Evolutionary conservation across 2,888 invertebrate genomes (phyloP).

Genomic region (Eremobia ochroleuca): DNA sequence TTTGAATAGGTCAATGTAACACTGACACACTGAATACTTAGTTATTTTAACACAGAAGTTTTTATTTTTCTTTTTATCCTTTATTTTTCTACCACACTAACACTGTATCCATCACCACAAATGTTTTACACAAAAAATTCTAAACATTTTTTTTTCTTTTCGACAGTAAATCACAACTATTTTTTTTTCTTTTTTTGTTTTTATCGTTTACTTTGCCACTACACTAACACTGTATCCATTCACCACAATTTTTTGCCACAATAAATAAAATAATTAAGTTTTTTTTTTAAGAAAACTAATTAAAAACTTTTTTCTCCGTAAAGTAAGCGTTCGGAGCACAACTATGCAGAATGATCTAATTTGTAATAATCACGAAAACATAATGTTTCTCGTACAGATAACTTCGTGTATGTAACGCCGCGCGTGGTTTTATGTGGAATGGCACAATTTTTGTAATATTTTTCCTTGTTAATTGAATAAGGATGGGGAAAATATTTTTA

Average conservation of each 20-base stretch:
- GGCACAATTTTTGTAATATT: constrained; percentile 42
- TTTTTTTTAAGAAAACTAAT: not conserved
- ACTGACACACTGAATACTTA: constrained; percentile 34
- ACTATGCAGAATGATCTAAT: constrained; percentile 73
- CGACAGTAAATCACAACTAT: no score
- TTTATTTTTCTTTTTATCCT: no score
- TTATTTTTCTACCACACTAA: not conserved
- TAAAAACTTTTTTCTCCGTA: constrained; percentile 1
- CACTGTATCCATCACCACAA: not conserved
- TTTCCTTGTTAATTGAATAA: constrained; percentile 6
- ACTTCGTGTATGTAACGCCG: constrained; percentile 60
- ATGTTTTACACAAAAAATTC: no score
- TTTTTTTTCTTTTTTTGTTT: not conserved
- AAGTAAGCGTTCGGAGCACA: constrained; percentile 8
- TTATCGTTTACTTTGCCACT: not conserved
- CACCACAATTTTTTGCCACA: not conserved
- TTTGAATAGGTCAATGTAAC: constrained; percentile 41
- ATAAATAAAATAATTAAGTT: accelerated
- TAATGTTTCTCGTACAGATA: constrained; percentile 70
- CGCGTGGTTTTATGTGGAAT: constrained; percentile 66
- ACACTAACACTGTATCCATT: not conserved
- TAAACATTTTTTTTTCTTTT: no score
- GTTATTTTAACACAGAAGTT: not conserved
- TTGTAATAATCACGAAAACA: constrained; percentile 73
- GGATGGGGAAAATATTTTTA: not conserved